Base-by-base conservation (phyloP, 2,888 invertebrate genomes). In the Oscheius myriophilus region DNA sequence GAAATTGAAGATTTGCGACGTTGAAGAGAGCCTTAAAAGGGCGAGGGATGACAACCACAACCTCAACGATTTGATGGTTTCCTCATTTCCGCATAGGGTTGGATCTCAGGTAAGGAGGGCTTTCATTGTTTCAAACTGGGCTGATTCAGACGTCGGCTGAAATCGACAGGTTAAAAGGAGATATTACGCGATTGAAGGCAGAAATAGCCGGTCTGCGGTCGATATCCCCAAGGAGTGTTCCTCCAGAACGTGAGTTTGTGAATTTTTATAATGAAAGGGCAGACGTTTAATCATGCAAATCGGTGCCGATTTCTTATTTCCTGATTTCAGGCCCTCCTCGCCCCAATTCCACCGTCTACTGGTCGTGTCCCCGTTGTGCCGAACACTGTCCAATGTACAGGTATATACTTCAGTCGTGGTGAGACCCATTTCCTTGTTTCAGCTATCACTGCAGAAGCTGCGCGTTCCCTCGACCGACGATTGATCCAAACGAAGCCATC, bases 401-500 rank as follows among this genome's bases (percentile, higher is more conserved):
- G 21, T 46, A 33, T 33, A 33, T n/a, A n/a, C n/a, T n/a, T n/a
- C n/a, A n/a, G n/a, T n/a, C n/a, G n/a, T n/a, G n/a, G n/a, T n/a
- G n/a, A n/a, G n/a, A n/a, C n/a, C n/a, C n/a, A n/a, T n/a, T n/a
- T n/a, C 14, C 2, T 0, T 7, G 14, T 0, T 21, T 41, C 45
- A 9, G 21, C 9, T 73, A 69, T 26, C 69, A 66, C n/a, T 75
- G 75, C 52, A 16, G 23, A 7, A 18, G 33, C 7, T 75, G 75
- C 61, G 23, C 54, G 12, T 52, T 75, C 41, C 75, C 75, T 11
- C 58, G 72, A 49, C 67, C 64, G 0, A 58, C 65, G 12, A 70
- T 75, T 33, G 71, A 75, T 68, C 72, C 71, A 7, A 14, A 41
- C 1, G 75, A 75, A 67, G 49, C 55, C 6, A 55, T 57, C 6